Evolutionary conservation across 2,797 vertebrate species (phyloP), one percentile per base, ranked within the genome.

Genomic region (Cynopterus sphinx): DNA sequence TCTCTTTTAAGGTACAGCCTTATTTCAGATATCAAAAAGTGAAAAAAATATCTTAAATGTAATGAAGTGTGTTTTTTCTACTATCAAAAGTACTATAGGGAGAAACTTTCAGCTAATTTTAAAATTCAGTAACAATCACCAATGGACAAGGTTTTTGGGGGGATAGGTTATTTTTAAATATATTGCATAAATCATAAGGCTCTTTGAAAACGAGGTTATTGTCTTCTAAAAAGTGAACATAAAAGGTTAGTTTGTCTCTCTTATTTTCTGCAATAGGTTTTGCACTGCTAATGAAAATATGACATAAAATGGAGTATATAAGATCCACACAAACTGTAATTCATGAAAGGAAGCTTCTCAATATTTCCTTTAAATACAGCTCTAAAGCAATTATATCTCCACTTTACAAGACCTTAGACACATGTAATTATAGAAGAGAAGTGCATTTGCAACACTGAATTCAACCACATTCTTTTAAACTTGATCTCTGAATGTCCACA

Each of bases 51-150:
- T 39, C 63, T 63, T 39, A 43, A 26, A 81, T 75, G 43, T 75
- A 24, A 74, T 51, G 39, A 53, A 86, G 59, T 59, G 21, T 59
- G 9, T 79, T 82, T 68, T 85, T 74, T 53, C n/a, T 83, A 83
- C 33, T 31, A 41, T 65, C n/a, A 73, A 70, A 84, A 70, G 51
- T 12, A 43, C 79, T 11, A 36, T 59, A 82, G 43, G 41, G 67
- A 59, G 67, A 97, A 89, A 78, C 90, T 94, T 97, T 87, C 73
- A 59, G 57, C 92, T 98, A 96, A 97, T 97, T 98, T 95, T 84
- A 28, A 4, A 89, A 75, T 73, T 75, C 21, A 81, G 31, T 49
- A 51, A 33, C 28, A 92, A 91, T 79, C 51, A 39, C 41, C 57
- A 91, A 46, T 33, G 12, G 16, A 71, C 36, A 87, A 78, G 31